Evolutionary conservation across 92 coral and sea anemone genomes (phyloP).

Genomic region (Actinostola sp.): DNA sequence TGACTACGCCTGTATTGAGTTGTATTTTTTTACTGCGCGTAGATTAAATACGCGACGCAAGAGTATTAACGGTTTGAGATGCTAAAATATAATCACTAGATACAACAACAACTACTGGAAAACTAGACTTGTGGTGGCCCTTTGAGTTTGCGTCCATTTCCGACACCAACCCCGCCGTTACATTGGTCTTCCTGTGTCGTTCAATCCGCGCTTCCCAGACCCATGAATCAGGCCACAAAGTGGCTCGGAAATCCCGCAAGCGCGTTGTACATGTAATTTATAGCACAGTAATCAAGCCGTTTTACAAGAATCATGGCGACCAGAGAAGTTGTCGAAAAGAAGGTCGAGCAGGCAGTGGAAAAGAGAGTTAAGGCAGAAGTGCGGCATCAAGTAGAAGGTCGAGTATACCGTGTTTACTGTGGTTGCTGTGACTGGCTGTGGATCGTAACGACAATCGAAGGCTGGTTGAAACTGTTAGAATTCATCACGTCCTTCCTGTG

Average conservation of each 20-base stretch:
- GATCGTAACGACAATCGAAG: constrained; percentile 79
- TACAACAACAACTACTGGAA: no score
- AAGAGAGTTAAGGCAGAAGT: constrained; percentile 41
- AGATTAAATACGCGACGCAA: no score
- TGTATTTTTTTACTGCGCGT: no score
- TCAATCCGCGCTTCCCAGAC: not conserved
- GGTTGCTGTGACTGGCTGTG: constrained; percentile 68
- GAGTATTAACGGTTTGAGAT: no score
- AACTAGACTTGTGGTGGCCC: no score
- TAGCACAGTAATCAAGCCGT: not conserved
- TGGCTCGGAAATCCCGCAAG: no score
- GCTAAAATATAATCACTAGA: no score
- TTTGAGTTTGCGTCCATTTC: no score
- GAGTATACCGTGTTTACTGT: constrained; percentile 51
- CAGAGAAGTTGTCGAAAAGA: constrained; percentile 27
- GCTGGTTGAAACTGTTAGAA: constrained; percentile 71
- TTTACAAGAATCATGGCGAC: not conserved
- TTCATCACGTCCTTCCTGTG: constrained; percentile 71
- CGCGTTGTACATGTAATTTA: no score
- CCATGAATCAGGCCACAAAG: no score
- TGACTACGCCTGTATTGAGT: no score
- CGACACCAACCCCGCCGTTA: no score
- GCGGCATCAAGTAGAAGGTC: constrained; percentile 18
- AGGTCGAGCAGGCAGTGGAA: constrained; percentile 14
- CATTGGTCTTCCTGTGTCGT: constrained; percentile 12